Percentiles rank a stretch among this genome's conserved stretches.
phyloP scores from a whole-genome alignment of 2,888 invertebrate genomes.

The Drosophila barbarae region DNA sequence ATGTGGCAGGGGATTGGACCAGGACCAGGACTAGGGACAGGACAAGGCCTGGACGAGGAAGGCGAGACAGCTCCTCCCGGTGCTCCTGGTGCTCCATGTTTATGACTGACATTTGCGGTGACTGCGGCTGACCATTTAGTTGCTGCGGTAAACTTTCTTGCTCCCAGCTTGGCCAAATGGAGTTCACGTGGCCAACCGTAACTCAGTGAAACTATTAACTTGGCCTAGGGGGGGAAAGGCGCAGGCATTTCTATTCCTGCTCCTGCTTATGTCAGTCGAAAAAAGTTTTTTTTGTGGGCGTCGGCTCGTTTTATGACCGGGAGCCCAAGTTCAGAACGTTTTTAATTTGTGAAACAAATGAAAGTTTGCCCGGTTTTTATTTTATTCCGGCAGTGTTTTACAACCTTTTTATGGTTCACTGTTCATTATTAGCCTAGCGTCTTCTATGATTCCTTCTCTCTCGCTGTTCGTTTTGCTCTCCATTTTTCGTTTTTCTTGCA shows the following conservation, averaged over 20 bases:
- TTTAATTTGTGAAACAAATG: conserved; percentile 72
- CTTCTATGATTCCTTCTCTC: conserved; percentile 38
- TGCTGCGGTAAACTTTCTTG: conserved; percentile 62
- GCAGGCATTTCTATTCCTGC: conserved; percentile 16
- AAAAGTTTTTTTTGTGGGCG: conserved; percentile 57
- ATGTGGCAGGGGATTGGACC: conserved; percentile 63
- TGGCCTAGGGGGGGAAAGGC: conserved; percentile 19
- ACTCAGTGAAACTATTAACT: conserved; percentile 59
- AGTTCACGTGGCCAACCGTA: conserved; percentile 61
- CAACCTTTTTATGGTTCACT: conserved; percentile 73
- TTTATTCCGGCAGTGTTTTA: conserved; percentile 45
- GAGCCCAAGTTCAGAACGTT: conserved; percentile 43
- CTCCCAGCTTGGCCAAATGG: conserved; percentile 52
- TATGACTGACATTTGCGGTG: conserved; percentile 69
- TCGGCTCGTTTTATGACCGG: conserved; percentile 59
- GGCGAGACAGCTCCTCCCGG: conserved; percentile 4
- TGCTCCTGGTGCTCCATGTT: conserved; percentile 45
- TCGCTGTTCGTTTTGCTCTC: conserved; percentile 24
- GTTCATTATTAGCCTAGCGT: conserved; percentile 65
- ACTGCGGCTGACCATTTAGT: conserved; percentile 57
- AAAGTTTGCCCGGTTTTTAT: conserved; percentile 54
- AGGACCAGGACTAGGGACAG: not conserved
- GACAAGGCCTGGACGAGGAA: not conserved
- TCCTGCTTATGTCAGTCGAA: conserved; percentile 7
- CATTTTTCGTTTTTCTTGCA: conserved; percentile 24